Evolutionary conservation across 2,888 invertebrate genomes (phyloP).

Genomic region (Ernsta delagoae): DNA sequence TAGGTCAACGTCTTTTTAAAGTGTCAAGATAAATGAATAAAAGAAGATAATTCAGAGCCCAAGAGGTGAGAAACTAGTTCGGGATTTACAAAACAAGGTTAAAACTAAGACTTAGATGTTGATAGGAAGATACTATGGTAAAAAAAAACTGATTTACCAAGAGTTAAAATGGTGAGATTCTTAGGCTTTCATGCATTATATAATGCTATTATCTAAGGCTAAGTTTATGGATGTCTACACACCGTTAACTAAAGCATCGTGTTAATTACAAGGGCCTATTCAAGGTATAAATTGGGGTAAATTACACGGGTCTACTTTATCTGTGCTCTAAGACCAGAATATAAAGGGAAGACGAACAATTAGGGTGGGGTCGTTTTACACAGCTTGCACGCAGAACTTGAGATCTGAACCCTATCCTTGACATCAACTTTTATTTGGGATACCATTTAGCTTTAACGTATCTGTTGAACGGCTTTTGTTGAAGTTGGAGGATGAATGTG

Average conservation of each 20-base stretch:
- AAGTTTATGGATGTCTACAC: neutral
- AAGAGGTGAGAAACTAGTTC: too few species aligned
- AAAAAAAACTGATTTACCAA: too few species aligned
- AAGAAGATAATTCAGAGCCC: too few species aligned
- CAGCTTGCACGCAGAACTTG: conserved; percentile 2
- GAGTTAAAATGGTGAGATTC: too few species aligned
- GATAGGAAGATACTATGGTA: too few species aligned
- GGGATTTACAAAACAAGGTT: too few species aligned
- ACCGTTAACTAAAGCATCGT: neutral
- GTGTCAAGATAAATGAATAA: too few species aligned
- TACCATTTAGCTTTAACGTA: neutral
- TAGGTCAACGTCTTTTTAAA: neutral
- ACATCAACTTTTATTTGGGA: neutral
- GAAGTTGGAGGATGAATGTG: neutral
- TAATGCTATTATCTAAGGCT: too few species aligned
- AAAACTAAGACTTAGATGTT: too few species aligned
- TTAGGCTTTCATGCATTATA: too few species aligned
- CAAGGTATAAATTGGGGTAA: conserved; percentile 6
- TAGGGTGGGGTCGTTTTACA: neutral
- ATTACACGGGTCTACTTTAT: conserved; percentile 15
- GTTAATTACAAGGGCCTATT: conserved; percentile 2
- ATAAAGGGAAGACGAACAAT: neutral
- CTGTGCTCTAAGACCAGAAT: conserved; percentile 8
- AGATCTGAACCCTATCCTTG: neutral
- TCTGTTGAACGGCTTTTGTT: neutral